These are phyloP conservation scores for Triplophysa siluroides DNA, from an alignment of 2,113 vertebrate species.

Conservation along the genomic window DNA sequence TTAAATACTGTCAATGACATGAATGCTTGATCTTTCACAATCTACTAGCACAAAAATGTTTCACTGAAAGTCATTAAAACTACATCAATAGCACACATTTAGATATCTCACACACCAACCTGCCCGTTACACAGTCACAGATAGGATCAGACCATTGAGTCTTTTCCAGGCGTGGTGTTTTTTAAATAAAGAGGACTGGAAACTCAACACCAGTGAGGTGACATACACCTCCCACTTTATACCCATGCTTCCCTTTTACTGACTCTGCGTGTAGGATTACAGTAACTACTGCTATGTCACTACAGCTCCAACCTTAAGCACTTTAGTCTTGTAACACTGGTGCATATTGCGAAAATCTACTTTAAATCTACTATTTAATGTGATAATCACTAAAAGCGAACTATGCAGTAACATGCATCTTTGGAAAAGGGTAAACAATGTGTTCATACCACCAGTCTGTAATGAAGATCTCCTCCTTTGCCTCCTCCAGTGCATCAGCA, in stretches of 20 bases:
- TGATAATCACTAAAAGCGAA: too few relatives aligned
- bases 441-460: constrained; percentile 96
- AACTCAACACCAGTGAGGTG: neutral
- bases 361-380: too few relatives aligned
- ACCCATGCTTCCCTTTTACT: neutral
- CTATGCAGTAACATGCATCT: too few relatives aligned
- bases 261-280: neutral
- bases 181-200: neutral
- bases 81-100: neutral
- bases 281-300: neutral
- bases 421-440: neutral
- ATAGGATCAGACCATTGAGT: neutral
- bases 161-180: constrained; percentile 5
- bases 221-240: neutral
- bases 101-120: neutral
- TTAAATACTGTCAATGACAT: neutral
- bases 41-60: neutral
- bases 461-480: constrained; percentile 96
- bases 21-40: neutral
- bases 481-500: constrained; percentile 90
- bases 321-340: neutral
- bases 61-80: neutral
- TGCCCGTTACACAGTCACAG: neutral
- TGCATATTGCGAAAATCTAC: neutral
- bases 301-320: neutral